Evolutionary conservation across 2,113 vertebrate species (phyloP).

Genomic region (Mormoops blainvillei): DNA sequence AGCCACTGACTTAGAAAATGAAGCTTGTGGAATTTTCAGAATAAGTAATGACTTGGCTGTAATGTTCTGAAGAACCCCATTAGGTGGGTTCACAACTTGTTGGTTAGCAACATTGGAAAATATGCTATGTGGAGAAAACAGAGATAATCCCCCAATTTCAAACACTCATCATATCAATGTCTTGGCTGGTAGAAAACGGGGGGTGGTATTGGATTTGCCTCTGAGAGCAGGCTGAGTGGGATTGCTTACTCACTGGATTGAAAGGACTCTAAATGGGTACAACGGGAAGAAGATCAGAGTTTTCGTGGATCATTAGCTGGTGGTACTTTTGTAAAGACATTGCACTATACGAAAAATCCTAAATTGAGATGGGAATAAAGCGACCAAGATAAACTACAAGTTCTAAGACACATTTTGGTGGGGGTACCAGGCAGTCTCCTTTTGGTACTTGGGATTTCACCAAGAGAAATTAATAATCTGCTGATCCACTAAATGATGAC

Average conservation of each 20-base stretch:
- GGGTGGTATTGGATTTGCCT: slow-evolving; percentile 9
- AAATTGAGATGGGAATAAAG: neutral
- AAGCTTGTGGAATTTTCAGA: slow-evolving; percentile 46
- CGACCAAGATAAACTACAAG: neutral
- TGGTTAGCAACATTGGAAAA: slow-evolving; percentile 42
- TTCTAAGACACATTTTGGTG: neutral
- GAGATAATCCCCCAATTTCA: neutral
- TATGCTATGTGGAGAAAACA: neutral
- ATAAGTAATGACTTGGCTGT: slow-evolving; percentile 27
- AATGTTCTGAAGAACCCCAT: slow-evolving; percentile 24
- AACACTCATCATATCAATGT: neutral
- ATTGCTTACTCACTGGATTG: neutral
- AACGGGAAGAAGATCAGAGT: neutral
- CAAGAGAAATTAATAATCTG: neutral
- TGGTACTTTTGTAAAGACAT: neutral
- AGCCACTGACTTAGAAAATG: slow-evolving; percentile 52
- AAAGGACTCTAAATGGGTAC: neutral
- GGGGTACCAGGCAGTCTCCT: neutral
- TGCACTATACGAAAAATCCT: neutral
- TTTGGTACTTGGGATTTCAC: neutral
- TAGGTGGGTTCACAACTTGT: slow-evolving; percentile 32
- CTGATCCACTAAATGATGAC: neutral
- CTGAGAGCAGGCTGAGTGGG: neutral
- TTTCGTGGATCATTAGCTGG: neutral
- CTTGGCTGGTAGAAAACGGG: neutral